Base-by-base conservation (phyloP, 2,797 vertebrate species). In the Cyclopterus lumpus region DNA sequence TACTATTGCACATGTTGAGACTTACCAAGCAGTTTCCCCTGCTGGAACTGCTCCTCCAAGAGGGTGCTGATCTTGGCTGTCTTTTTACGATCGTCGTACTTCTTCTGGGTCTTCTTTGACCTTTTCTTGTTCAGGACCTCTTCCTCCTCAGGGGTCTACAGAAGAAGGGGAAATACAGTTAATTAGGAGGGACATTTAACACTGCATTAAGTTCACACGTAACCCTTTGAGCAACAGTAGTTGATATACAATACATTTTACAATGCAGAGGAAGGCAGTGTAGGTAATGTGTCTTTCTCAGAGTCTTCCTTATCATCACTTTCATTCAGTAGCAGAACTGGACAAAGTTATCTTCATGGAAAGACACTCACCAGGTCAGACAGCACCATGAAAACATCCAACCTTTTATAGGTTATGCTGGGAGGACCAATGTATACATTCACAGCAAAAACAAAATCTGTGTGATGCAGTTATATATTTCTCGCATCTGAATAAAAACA, bases 91-190 rank as follows among this genome's bases (percentile, higher is more conserved):
- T 97, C 96, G 5, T 99, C 97, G 0, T 98, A 97, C 82, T 99
- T 99, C 89, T 99, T 99, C 92, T 99, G 97, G 79, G 96, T 97
- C 93, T 96, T 99, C 93, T 98, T 99, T 20, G 98, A 99, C 81
- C 98, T 94, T 71, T 99, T 99, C 93, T 98, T 99, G 91, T 99
- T 99, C 85, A 99, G 91, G 64, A 97, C 96, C 70, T 99, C 98
- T 77, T 99, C 98, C 77, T 99, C 98, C 69, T 99, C 98, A 46
- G 97, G 96, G 75, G 97, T 99, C 98, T 99, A 73, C 7, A 84
- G 49, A 3, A 64, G 1, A 18, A 40, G 1, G 20, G 3, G 1
- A 9, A 18, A 73, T 0, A 1, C 11, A 20, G 1, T 1, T 54
- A 0, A 28, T 66, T 68, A 53, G n/a, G 4, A 26, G 3, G 28